phyloP scores from a whole-genome alignment of 2,888 invertebrate genomes.

The Drosophila nigricruria region DNA sequence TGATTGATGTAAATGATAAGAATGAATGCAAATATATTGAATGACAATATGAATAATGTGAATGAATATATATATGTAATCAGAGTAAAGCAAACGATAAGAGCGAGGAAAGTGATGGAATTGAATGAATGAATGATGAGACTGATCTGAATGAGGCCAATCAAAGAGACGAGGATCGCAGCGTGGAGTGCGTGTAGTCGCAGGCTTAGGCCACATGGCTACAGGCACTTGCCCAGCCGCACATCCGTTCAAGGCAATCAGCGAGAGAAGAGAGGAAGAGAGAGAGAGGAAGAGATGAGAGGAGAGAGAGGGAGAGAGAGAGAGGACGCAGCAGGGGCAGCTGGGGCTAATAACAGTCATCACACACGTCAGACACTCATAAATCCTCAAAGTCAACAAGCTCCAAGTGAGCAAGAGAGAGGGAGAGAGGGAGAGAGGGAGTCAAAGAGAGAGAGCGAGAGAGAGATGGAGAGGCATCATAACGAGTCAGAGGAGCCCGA shows the following conservation, averaged over 20 bases:
- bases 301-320: neutral
- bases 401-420: slow-evolving; percentile 5
- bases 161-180: slow-evolving; percentile 3
- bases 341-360: slow-evolving; percentile 82
- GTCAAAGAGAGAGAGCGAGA: neutral
- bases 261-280: neutral
- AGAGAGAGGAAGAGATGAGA: neutral
- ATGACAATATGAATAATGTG: neutral
- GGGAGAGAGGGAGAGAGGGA: too few relatives aligned
- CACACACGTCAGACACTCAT: slow-evolving; percentile 81
- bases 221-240: slow-evolving; percentile 41
- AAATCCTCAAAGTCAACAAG: slow-evolving; percentile 80
- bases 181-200: neutral
- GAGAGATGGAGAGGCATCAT: slow-evolving; percentile 21
- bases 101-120: neutral
- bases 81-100: neutral
- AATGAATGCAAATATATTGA: neutral
- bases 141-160: slow-evolving; percentile 12
- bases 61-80: neutral
- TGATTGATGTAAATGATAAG: too few relatives aligned
- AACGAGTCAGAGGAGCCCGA: slow-evolving; percentile 39
- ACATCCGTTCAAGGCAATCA: slow-evolving; percentile 64
- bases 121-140: slow-evolving; percentile 20
- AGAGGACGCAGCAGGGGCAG: slow-evolving; percentile 32
- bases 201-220: slow-evolving; percentile 12